These are phyloP conservation scores for Lutjanus erythropterus DNA, from an alignment of 2,113 vertebrate genomes.

Conservation along the genomic window DNA sequence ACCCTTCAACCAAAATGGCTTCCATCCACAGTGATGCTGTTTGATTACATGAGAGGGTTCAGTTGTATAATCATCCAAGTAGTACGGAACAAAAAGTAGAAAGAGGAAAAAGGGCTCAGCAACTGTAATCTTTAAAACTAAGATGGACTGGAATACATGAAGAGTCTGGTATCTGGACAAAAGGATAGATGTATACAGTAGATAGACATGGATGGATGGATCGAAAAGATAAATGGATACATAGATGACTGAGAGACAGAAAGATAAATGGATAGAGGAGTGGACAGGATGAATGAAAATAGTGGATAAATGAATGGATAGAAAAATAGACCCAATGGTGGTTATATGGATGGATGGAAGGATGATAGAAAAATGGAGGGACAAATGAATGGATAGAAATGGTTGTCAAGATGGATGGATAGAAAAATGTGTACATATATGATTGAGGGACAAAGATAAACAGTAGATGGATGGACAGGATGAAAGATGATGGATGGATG, in stretches of 20 bases:
- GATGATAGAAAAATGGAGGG: not conserved
- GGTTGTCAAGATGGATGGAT: not conserved
- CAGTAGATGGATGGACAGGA: too few species aligned
- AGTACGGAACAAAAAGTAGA: conserved; percentile 10
- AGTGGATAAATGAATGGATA: not conserved
- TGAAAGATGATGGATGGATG: too few species aligned
- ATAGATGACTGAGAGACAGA: not conserved
- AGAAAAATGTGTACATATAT: not conserved
- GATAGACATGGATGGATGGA: not conserved
- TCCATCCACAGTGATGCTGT: conserved; percentile 50
- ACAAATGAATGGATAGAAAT: not conserved
- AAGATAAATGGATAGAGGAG: not conserved
- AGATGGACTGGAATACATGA: not conserved
- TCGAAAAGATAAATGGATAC: not conserved
- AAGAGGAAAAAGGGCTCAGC: not conserved
- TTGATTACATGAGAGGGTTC: conserved; percentile 37
- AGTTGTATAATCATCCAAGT: conserved; percentile 24
- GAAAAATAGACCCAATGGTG: not conserved
- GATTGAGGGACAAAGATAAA: not conserved
- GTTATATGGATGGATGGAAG: not conserved
- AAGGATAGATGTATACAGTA: not conserved
- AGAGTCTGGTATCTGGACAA: not conserved
- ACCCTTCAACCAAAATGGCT: conserved; percentile 66
- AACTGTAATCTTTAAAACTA: not conserved
- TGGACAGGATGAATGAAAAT: not conserved